phyloP scores from a whole-genome alignment of 2,888 invertebrate genomes.

The Leucozona laternaria region DNA sequence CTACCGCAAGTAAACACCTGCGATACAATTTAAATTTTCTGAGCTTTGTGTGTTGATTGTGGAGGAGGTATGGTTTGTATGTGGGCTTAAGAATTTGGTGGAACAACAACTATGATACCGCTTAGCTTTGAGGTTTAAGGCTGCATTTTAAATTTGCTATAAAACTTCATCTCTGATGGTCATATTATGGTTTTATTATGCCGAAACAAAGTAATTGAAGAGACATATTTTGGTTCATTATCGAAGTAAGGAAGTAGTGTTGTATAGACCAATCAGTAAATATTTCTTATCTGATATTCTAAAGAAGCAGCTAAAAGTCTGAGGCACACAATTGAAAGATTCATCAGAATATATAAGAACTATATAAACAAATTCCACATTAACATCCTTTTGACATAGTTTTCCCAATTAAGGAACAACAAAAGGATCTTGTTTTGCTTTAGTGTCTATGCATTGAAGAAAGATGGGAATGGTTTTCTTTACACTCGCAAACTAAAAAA shows the following conservation, averaged over 20 bases:
- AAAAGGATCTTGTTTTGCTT: constrained; percentile 35
- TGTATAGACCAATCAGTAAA: constrained; percentile 5
- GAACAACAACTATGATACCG: neutral
- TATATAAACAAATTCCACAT: neutral
- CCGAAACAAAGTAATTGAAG: constrained; percentile 3
- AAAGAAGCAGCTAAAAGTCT: neutral
- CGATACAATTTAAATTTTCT: too few relatives aligned
- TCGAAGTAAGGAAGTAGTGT: neutral
- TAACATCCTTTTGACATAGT: constrained; percentile 66
- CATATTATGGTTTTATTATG: neutral
- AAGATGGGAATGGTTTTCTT: constrained; percentile 34
- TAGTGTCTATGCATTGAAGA: constrained; percentile 47
- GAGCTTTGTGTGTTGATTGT: too few relatives aligned
- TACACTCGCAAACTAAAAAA: neutral
- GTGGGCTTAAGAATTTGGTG: too few relatives aligned
- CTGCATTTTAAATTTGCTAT: neutral
- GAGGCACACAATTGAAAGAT: neutral
- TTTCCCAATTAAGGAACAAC: constrained; percentile 50
- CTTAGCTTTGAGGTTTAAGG: too few relatives aligned
- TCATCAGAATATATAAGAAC: neutral
- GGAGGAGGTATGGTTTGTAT: too few relatives aligned
- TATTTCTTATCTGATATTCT: neutral
- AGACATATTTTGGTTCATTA: constrained; percentile 38
- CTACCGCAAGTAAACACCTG: too few relatives aligned
- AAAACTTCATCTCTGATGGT: neutral